These are phyloP conservation scores for Lucilia sericata DNA, from an alignment of 1,140 invertebrate species.

Conservation along the genomic window DNA sequence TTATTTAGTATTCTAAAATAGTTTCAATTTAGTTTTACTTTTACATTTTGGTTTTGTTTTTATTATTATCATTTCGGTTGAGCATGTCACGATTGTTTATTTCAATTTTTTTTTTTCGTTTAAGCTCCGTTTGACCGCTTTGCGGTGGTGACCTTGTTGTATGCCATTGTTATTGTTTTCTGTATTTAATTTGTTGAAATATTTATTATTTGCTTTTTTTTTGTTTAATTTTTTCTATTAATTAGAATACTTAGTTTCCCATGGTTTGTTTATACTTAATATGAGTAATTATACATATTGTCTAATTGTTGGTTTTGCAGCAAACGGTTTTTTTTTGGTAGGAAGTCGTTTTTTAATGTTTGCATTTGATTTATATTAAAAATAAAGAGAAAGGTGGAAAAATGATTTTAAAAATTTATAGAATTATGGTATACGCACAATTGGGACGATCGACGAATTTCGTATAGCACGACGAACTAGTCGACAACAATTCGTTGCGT, in stretches of 20 bases:
- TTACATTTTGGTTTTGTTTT: background rate
- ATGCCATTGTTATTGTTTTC: background rate
- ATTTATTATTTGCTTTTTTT: background rate
- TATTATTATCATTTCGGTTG: background rate
- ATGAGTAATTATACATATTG: background rate
- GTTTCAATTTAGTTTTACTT: constrained; percentile 4
- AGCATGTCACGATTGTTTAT: background rate
- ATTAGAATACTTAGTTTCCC: background rate
- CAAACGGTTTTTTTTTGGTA: too few relatives aligned
- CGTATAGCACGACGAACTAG: too few relatives aligned
- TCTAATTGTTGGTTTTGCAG: background rate
- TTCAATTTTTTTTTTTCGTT: background rate
- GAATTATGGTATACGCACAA: too few relatives aligned
- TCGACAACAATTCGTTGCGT: too few relatives aligned
- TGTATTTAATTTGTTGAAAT: background rate
- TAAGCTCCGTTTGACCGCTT: background rate
- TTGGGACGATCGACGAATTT: too few relatives aligned
- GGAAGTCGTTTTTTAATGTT: background rate
- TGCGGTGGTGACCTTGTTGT: background rate
- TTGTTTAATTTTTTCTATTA: background rate
- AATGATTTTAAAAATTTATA: too few relatives aligned
- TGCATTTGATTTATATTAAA: too few relatives aligned
- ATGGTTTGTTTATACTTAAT: background rate
- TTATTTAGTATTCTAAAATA: background rate
- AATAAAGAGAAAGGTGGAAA: too few relatives aligned